Evolutionary conservation across 2,113 vertebrate species (phyloP).

Genomic region (Pteronura brasiliensis): DNA sequence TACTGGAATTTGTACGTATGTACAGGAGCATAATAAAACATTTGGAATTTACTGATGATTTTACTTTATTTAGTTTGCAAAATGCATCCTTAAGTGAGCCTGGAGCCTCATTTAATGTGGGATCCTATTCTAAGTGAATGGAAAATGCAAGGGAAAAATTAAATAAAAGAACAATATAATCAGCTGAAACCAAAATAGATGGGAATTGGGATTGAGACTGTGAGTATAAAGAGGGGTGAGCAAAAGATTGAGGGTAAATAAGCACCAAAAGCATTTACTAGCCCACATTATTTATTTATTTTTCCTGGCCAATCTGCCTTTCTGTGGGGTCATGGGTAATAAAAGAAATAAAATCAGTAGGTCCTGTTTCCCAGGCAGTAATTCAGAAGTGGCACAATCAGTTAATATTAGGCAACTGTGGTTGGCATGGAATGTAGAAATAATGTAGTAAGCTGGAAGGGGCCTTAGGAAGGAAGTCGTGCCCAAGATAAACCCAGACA

Average conservation of each 20-base stretch:
- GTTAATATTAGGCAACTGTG: constrained; percentile 53
- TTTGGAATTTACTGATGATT: constrained; percentile 81
- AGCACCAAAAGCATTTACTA: constrained; percentile 25
- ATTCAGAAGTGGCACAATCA: constrained; percentile 46
- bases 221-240: constrained; percentile 25
- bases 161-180: constrained; percentile 79
- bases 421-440: constrained; percentile 24
- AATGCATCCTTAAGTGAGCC: constrained; percentile 74
- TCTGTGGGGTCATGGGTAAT: constrained; percentile 54
- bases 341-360: constrained; percentile 48
- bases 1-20: constrained; percentile 76
- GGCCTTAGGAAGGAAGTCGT: neutral
- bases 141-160: constrained; percentile 78
- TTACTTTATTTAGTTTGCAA: constrained; percentile 83
- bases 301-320: constrained; percentile 31
- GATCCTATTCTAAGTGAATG: constrained; percentile 71
- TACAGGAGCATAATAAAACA: constrained; percentile 77
- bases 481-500: constrained; percentile 46
- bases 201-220: constrained; percentile 54
- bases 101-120: constrained; percentile 80
- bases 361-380: neutral
- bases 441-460: neutral
- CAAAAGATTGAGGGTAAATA: constrained; percentile 35
- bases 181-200: constrained; percentile 75
- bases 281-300: constrained; percentile 63